Evolutionary conservation across 2,888 invertebrate genomes (phyloP).

Genomic region (Phengaris alcon): DNA sequence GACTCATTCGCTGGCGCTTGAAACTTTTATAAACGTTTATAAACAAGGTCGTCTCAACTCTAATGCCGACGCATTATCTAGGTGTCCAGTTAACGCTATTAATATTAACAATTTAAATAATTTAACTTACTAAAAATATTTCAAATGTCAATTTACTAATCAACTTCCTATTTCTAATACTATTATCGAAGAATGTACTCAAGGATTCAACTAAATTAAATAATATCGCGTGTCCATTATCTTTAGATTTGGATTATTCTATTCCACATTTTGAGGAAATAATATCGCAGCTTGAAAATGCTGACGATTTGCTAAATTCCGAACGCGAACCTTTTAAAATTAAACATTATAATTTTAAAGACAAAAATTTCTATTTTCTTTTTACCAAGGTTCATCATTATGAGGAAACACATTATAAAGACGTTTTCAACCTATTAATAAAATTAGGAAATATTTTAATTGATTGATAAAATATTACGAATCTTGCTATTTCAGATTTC

Average conservation of each 20-base stretch:
- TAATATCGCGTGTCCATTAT: slow-evolving; percentile 31
- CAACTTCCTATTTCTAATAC: slow-evolving; percentile 23
- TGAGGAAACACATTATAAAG: slow-evolving; percentile 22
- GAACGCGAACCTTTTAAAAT: slow-evolving; percentile 20
- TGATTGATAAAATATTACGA: neutral
- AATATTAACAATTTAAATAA: neutral
- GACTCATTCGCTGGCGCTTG: slow-evolving; percentile 36
- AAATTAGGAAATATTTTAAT: slow-evolving; percentile 28
- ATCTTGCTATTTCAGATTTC: slow-evolving; percentile 31
- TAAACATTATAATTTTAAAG: slow-evolving; percentile 28
- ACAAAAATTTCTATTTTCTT: slow-evolving; percentile 30
- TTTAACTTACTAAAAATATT: slow-evolving; percentile 27
- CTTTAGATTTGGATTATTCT: slow-evolving; percentile 32
- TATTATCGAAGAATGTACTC: slow-evolving; percentile 28
- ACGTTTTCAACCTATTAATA: slow-evolving; percentile 24
- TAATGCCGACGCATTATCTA: slow-evolving; percentile 40
- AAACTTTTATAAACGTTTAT: slow-evolving; percentile 31
- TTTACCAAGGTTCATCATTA: slow-evolving; percentile 34
- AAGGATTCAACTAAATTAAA: slow-evolving; percentile 24
- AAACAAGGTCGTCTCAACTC: slow-evolving; percentile 35
- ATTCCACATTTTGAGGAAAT: slow-evolving; percentile 30
- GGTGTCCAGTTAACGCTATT: slow-evolving; percentile 32
- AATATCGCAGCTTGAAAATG: slow-evolving; percentile 28
- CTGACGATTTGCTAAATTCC: slow-evolving; percentile 23
- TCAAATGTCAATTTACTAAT: slow-evolving; percentile 28